Evolutionary conservation across 2,888 invertebrate species (phyloP).

Genomic region (Bembecia ichneumoniformis): DNA sequence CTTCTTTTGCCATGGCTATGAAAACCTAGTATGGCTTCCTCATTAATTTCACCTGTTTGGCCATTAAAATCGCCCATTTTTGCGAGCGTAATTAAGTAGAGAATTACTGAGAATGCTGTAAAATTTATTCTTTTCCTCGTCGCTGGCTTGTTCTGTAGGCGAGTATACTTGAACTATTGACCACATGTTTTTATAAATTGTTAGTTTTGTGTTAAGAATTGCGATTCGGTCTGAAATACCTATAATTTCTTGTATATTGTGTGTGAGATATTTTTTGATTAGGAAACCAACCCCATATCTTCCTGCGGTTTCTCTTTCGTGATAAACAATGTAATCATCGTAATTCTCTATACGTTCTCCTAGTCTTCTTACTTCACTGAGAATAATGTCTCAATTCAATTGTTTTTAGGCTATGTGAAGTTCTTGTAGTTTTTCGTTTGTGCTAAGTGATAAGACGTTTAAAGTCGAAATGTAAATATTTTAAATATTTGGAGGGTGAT

Average conservation of each 20-base stretch:
- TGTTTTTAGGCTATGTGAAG: neutral
- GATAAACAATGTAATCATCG: constrained; percentile 10
- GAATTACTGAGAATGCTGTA: constrained; percentile 13
- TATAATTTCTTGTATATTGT: constrained; percentile 11
- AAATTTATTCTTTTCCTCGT: constrained; percentile 11
- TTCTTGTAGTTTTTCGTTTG: neutral
- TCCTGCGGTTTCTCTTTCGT: constrained; percentile 13
- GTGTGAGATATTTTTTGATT: constrained; percentile 12
- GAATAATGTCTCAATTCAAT: neutral
- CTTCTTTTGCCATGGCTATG: too few species aligned
- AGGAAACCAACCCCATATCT: constrained; percentile 17
- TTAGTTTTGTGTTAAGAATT: too few species aligned
- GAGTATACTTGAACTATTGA: too few species aligned
- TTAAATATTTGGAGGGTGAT: too few species aligned
- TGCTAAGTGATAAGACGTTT: neutral
- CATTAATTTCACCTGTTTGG: constrained; percentile 13
- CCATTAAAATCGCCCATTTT: constrained; percentile 15
- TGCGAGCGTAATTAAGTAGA: constrained; percentile 11
- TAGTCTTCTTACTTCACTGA: neutral
- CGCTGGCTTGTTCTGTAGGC: constrained; percentile 11
- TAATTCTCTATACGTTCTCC: neutral
- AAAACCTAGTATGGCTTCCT: too few species aligned
- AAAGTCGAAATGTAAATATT: neutral
- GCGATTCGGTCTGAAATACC: too few species aligned
- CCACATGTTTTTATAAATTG: too few species aligned